Percentiles rank a stretch among this genome's conserved stretches.
Conservation (phyloP, 2,113 vertebrate genomes). For the Lontra canadensis region DNA sequence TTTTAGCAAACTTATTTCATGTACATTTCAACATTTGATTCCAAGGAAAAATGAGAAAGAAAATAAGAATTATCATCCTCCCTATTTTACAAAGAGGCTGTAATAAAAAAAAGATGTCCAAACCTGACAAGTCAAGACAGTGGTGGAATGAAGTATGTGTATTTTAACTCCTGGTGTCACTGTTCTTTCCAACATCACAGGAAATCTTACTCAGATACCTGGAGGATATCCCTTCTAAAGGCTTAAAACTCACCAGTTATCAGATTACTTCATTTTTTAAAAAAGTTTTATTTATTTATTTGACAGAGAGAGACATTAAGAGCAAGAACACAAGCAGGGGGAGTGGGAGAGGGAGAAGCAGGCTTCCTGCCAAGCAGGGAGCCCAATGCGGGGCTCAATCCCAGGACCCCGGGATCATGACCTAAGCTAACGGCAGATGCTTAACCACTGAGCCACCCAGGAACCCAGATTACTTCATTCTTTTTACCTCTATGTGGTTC, state of each 20-base stretch:
- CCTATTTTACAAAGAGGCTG: not conserved
- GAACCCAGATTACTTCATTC: not conserved
- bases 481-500: not conserved
- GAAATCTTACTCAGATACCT: not conserved
- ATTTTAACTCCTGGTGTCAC: not conserved
- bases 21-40: not conserved
- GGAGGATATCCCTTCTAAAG: not conserved
- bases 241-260: not conserved
- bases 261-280: not conserved
- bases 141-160: not conserved
- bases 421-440: no score
- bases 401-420: no score
- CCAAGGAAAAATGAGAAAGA: not conserved
- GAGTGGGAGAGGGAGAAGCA: no score
- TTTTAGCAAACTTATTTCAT: slow-evolving; percentile 31
- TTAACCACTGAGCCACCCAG: no score
- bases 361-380: no score
- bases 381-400: no score
- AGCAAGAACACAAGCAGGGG: no score
- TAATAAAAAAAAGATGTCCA: not conserved
- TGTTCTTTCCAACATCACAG: not conserved
- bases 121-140: not conserved
- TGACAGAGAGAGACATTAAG: no score
- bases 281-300: no score
- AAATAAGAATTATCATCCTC: not conserved